A percentile compares a stretch with the other conserved stretches of the same genome.
phyloP scores from a whole-genome alignment of 1,140 invertebrate genomes.

The Solenopsis invicta region DNA sequence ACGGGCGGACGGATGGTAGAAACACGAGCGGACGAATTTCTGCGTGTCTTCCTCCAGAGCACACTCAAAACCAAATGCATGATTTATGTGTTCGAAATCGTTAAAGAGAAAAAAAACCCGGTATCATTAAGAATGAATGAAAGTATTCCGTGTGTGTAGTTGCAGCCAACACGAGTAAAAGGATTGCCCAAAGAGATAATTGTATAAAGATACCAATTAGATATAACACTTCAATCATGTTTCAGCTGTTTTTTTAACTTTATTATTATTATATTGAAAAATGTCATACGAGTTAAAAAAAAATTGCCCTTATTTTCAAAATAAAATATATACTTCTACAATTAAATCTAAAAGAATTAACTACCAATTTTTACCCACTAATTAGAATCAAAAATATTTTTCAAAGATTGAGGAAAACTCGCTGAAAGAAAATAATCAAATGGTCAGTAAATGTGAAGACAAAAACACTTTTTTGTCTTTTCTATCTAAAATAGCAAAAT shows the following conservation, averaged over 20 bases:
- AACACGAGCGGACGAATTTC: constrained; percentile 54
- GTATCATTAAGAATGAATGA: neutral
- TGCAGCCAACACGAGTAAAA: neutral
- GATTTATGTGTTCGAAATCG: constrained; percentile 57
- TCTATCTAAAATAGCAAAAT: neutral
- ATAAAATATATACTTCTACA: neutral
- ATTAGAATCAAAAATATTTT: neutral
- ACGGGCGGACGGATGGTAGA: neutral
- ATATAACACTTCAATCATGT: neutral
- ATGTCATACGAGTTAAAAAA: neutral
- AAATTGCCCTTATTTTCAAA: neutral
- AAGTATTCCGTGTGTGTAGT: constrained; percentile 8
- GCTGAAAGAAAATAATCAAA: constrained; percentile 2
- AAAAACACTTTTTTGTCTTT: neutral
- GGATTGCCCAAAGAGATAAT: neutral
- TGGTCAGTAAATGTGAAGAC: neutral
- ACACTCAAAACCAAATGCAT: constrained; percentile 48
- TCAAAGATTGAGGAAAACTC: neutral
- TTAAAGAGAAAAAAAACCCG: neutral
- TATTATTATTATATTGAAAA: neutral
- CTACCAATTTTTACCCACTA: neutral
- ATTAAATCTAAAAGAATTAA: neutral
- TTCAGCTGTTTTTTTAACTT: neutral
- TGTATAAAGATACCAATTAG: neutral
- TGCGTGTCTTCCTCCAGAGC: constrained; percentile 44